phyloP scores from a whole-genome alignment of 2,113 vertebrate species.

The Macquaria ambigua region DNA sequence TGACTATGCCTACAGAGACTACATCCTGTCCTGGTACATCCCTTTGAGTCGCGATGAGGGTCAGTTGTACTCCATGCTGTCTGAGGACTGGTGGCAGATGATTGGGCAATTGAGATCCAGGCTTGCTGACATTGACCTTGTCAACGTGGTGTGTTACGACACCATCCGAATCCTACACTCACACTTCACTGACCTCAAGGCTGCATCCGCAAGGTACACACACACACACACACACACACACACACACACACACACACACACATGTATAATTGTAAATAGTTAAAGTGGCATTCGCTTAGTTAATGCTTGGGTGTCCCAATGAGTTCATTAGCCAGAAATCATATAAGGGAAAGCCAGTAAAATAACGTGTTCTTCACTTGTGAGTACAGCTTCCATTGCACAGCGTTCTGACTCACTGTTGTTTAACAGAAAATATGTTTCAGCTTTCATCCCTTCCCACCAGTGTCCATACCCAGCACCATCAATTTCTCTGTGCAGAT shows the following conservation, averaged over 20 bases:
- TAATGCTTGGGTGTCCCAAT: not conserved
- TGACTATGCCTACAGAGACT: constrained; percentile 97
- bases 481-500: constrained; percentile 6
- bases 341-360: not conserved
- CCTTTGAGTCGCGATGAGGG: constrained; percentile 93
- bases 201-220: constrained; percentile 91
- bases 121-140: constrained; percentile 92
- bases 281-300: not conserved
- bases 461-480: not conserved
- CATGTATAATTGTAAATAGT: constrained; percentile 71
- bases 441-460: not conserved
- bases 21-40: constrained; percentile 95
- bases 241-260: constrained; percentile 67
- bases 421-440: constrained; percentile 24
- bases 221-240: constrained; percentile 83
- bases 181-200: constrained; percentile 98
- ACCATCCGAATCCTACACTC: constrained; percentile 91
- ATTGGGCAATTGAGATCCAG: constrained; percentile 89
- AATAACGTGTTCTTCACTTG: not conserved
- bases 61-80: constrained; percentile 93
- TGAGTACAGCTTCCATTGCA: not conserved
- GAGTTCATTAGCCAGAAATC: not conserved
- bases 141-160: constrained; percentile 94
- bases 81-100: constrained; percentile 97
- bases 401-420: constrained; percentile 24